These are phyloP conservation scores for Andrena chrysosceles DNA, from an alignment of 2,888 invertebrate genomes.

Conservation along the genomic window DNA sequence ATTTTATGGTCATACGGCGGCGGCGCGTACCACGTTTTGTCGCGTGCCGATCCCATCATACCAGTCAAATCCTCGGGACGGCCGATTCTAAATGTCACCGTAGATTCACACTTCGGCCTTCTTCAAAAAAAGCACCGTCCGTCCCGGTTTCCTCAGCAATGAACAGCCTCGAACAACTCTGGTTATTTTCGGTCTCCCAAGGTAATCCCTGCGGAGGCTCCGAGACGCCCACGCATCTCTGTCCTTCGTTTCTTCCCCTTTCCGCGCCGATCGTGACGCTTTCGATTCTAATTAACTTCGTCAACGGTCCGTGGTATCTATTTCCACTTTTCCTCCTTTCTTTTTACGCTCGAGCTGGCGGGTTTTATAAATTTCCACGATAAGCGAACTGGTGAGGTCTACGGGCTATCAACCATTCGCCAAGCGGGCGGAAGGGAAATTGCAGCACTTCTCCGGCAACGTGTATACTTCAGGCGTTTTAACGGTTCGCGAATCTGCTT, in stretches of 20 bases:
- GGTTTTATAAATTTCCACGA: not conserved
- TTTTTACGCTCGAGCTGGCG: not conserved
- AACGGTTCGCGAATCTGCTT: not conserved
- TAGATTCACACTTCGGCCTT: constrained; percentile 54
- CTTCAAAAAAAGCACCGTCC: constrained; percentile 18
- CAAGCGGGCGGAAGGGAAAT: not conserved
- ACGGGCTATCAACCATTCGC: not conserved
- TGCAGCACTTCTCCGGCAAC: not conserved
- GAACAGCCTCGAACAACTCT: not conserved
- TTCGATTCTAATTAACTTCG: constrained; percentile 12
- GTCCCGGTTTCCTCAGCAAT: not conserved
- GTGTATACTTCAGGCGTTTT: not conserved
- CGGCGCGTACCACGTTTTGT: constrained; percentile 81
- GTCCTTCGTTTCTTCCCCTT: not conserved
- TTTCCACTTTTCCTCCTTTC: not conserved
- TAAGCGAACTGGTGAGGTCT: constrained; percentile 11
- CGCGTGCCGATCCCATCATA: constrained; percentile 84
- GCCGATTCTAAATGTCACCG: constrained; percentile 69
- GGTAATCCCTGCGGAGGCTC: constrained; percentile 24
- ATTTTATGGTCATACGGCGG: constrained; percentile 85
- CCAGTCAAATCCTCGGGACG: constrained; percentile 71
- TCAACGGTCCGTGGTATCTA: not conserved
- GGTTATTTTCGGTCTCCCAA: constrained; percentile 39
- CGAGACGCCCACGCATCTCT: not conserved
- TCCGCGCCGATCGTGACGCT: not conserved